Evolutionary conservation across 2,113 vertebrate species (phyloP).

Genomic region (Narcine bancroftii): DNA sequence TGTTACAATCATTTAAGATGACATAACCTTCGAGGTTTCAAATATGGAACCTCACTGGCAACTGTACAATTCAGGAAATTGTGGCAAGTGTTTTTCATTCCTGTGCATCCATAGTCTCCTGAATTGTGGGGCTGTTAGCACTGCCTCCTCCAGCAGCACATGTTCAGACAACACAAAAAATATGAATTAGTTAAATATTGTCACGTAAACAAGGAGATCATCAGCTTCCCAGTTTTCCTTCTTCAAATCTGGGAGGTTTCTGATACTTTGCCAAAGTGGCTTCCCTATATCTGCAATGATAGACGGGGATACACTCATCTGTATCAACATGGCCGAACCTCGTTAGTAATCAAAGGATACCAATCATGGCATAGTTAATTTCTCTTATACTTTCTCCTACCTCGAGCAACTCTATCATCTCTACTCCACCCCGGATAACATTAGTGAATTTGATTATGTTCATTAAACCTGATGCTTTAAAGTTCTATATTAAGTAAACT

Average conservation of each 20-base stretch:
- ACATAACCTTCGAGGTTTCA: background rate
- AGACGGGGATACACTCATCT: background rate
- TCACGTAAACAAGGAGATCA: background rate
- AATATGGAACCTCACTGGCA: background rate
- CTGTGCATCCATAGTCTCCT: background rate
- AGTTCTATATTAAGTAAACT: background rate
- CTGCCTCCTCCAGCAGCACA: background rate
- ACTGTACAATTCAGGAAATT: background rate
- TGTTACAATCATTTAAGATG: background rate
- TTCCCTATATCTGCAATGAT: background rate
- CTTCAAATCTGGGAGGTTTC: background rate
- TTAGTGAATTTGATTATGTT: background rate
- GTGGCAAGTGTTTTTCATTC: background rate
- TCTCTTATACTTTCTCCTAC: background rate
- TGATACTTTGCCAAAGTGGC: background rate
- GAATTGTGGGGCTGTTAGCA: background rate
- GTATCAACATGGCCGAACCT: background rate
- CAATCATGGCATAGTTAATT: background rate
- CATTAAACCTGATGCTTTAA: constrained; percentile 12
- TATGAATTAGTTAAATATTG: background rate
- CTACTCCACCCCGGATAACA: background rate
- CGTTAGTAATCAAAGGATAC: background rate
- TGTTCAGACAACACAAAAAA: background rate
- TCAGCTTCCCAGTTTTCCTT: background rate
- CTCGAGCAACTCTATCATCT: background rate